A percentile compares a stretch with the other conserved stretches of the same genome.
Evolutionary conservation across 1,140 invertebrate genomes (phyloP).

Genomic region (Arion vulgaris): DNA sequence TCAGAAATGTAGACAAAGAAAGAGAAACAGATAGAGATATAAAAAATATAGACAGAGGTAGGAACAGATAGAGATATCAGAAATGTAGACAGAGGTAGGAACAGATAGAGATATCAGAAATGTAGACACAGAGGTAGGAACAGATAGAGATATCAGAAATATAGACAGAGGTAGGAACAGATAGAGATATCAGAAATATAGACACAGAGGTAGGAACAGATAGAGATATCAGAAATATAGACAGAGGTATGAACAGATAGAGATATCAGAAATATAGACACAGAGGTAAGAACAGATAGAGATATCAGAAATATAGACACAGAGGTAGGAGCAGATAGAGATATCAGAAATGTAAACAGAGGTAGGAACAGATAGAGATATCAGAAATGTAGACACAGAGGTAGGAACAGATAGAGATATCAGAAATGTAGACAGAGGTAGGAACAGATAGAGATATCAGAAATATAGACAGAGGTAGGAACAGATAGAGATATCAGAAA

Average conservation of each 20-base stretch:
- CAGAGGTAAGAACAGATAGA: too few relatives aligned
- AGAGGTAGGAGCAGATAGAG: too few relatives aligned
- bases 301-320: too few relatives aligned
- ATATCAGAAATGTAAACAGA: too few relatives aligned
- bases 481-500: too few relatives aligned
- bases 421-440: too few relatives aligned
- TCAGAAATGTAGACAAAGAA: background rate
- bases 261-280: too few relatives aligned
- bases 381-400: too few relatives aligned
- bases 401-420: too few relatives aligned
- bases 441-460: too few relatives aligned
- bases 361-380: too few relatives aligned
- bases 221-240: background rate
- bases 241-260: background rate
- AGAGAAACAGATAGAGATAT: background rate
- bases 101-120: background rate
- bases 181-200: background rate
- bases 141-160: background rate
- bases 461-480: too few relatives aligned
- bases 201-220: background rate
- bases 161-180: background rate
- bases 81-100: background rate
- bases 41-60: background rate
- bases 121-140: background rate
- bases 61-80: background rate